Percentiles rank a stretch among this genome's conserved stretches.
These are phyloP conservation scores for Drosophila mercatorum DNA, from an alignment of 2,888 invertebrate species.

Conservation along the genomic window DNA sequence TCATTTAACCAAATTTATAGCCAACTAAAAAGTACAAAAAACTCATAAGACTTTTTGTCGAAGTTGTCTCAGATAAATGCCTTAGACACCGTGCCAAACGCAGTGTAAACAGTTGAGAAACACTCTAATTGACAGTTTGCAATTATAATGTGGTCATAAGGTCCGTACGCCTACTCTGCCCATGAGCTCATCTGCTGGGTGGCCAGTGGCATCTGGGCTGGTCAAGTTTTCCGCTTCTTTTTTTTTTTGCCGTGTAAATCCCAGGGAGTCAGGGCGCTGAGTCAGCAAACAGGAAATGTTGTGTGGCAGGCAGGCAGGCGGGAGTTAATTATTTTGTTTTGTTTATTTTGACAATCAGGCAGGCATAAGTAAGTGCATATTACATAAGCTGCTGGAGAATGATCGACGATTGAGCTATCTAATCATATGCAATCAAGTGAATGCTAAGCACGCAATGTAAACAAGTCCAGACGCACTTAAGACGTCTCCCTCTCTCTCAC, in stretches of 20 bases:
- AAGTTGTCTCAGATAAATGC: neutral
- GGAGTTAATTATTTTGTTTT: constrained; percentile 18
- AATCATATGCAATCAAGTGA: constrained; percentile 66
- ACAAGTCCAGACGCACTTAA: constrained; percentile 34
- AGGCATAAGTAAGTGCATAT: constrained; percentile 23
- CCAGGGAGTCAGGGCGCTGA: constrained; percentile 20
- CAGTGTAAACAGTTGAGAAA: constrained; percentile 6
- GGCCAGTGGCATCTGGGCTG: neutral
- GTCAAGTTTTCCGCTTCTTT: neutral
- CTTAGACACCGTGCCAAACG: constrained; percentile 3
- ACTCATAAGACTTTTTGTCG: constrained; percentile 6
- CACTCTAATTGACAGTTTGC: constrained; percentile 9
- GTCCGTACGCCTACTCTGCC: constrained; percentile 14
- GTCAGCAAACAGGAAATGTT: constrained; percentile 44
- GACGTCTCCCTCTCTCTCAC: neutral
- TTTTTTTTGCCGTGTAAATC: neutral
- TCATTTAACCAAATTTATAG: constrained; percentile 21
- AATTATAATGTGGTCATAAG: constrained; percentile 33
- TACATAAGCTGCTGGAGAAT: constrained; percentile 39
- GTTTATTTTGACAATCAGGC: constrained; percentile 44
- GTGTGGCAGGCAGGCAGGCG: neutral
- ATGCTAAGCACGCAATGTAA: constrained; percentile 58
- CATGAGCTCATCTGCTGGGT: constrained; percentile 27
- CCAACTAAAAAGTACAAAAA: constrained; percentile 19
- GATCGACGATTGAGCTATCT: constrained; percentile 57